phyloP scores from a whole-genome alignment of 1,140 invertebrate genomes.

The Leptopilina boulardi region DNA sequence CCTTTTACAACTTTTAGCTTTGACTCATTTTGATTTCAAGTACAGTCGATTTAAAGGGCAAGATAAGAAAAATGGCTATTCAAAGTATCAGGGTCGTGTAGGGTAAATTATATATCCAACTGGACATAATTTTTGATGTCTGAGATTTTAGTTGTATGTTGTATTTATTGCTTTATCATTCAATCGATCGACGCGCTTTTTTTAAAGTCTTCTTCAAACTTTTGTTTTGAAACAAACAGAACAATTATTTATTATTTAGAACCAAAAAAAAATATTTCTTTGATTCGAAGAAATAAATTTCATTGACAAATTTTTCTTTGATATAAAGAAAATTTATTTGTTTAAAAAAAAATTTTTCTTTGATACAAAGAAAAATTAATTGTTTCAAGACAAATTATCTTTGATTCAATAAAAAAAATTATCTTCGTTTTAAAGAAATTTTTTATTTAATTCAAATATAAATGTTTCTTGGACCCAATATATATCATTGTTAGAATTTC shows the following conservation, averaged over 20 bases:
- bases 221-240: neutral
- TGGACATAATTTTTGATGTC: neutral
- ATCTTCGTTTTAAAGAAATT: too few relatives aligned
- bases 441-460: too few relatives aligned
- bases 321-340: too few relatives aligned
- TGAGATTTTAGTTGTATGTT: constrained; percentile 10
- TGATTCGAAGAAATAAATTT: too few relatives aligned
- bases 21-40: constrained; percentile 20
- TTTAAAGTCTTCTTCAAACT: neutral
- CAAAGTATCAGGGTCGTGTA: neutral
- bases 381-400: too few relatives aligned
- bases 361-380: too few relatives aligned
- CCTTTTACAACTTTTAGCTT: constrained; percentile 13
- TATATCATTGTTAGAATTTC: too few relatives aligned
- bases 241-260: neutral
- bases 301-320: too few relatives aligned
- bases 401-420: too few relatives aligned
- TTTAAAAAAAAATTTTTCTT: too few relatives aligned
- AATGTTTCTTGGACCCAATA: too few relatives aligned
- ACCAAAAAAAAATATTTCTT: too few relatives aligned
- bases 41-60: neutral
- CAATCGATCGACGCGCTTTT: neutral
- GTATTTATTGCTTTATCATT: neutral
- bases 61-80: constrained; percentile 19
- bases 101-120: neutral